Evolutionary conservation across 1,140 invertebrate genomes (phyloP).

Genomic region (Philaenus spumarius): DNA sequence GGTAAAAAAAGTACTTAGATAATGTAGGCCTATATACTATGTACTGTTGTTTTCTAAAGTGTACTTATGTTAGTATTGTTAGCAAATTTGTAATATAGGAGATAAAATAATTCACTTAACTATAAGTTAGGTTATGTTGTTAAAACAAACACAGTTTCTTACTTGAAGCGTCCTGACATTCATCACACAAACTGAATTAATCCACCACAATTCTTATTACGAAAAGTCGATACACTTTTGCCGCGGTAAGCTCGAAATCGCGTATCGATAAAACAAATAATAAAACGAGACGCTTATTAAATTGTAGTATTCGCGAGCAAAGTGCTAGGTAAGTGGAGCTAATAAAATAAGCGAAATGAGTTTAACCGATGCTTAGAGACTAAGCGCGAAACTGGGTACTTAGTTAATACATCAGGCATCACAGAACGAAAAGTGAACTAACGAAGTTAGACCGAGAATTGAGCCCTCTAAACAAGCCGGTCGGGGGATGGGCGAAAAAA

Average conservation of each 20-base stretch:
- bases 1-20: no score
- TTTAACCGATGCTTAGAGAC: constrained; percentile 15
- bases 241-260: not conserved
- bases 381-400: constrained; percentile 15
- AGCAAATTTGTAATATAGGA: no score
- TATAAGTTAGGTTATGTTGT: no score
- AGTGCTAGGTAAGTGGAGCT: constrained; percentile 18
- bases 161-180: no score
- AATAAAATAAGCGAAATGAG: constrained; percentile 23
- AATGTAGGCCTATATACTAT: no score
- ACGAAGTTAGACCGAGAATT: constrained; percentile 30
- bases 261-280: constrained; percentile 1
- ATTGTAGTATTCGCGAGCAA: constrained; percentile 17
- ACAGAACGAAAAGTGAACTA: constrained; percentile 33
- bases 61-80: no score
- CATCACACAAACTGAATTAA: no score
- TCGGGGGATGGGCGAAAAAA: constrained; percentile 17
- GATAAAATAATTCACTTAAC: no score
- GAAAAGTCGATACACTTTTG: no score
- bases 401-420: constrained; percentile 20
- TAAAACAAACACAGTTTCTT: no score
- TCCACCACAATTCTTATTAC: no score
- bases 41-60: no score
- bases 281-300: constrained; percentile 18
- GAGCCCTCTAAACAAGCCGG: constrained; percentile 25